Base-by-base conservation (phyloP, 2,888 invertebrate species). In the Athalia rosae region DNA sequence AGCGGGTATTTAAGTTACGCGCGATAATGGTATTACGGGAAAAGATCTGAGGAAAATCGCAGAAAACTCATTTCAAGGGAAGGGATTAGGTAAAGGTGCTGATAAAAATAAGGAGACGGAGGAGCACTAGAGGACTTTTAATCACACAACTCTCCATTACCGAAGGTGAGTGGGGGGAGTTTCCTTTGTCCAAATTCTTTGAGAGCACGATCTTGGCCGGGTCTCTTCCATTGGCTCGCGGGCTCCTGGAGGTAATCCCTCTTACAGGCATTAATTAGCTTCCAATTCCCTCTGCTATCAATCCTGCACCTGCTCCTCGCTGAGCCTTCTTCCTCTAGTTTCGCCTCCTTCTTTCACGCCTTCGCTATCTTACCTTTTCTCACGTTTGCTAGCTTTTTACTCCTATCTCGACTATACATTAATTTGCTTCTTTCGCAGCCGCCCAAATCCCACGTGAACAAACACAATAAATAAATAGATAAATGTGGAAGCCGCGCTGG, bases 191-290 rank as follows among this genome's bases (percentile, higher is more conserved):
- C 43, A 58, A 71, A 71, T 71, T 71, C 71, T 71, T 71, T 71
- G 74, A 74, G 74, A 74, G 74, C 74, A 48, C 48, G 61, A 61
- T 74, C 74, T 58, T 45, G 45, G 28, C 53, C 48, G 48, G 48
- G 50, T 74, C 62, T 74, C 41, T 11, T 7, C 74, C 53, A 59
- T 74, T 74, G 61, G 74, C 50, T 74, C 74, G 61, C 7, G 4
- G 58, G 61, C 50, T 74, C 4, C 74, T 62, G 81, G 77, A 79
- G 81, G 84, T 85, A 85, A 86, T 86, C 81, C 78, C 78, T 69
- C 83, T 82, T 81, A 77, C 79, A 79, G 81, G 83, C 84, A 86
- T 85, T 85, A 85, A 86, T 86, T 86, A 86, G 83, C 85, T 82
- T 83, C 82, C 83, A 83, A 86, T 86, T 84, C 84, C 85, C 85